Evolutionary conservation across 2,888 invertebrate species (phyloP), one percentile per base, ranked within the genome.

Genomic region (Bombylius discolor): DNA sequence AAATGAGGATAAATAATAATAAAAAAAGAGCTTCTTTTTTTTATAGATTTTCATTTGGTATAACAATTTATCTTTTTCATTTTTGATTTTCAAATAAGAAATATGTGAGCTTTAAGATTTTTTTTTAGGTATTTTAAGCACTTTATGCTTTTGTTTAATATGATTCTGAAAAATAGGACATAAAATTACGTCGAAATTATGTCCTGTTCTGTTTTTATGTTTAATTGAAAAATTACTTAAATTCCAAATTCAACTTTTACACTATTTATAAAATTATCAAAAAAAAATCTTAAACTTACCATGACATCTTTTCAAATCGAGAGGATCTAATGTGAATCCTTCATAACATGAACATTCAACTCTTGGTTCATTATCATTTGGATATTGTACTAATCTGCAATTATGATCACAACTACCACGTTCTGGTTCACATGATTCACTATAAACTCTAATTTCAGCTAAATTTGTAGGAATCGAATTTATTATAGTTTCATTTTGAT

Each of bases 381-480:
- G 68, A 53, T 68, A 71, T 7, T 74, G 61, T 23, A 72, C 61
- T 49, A 76, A 68, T 51, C 68, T 65, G 58, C 77, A 77, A 42
- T 71, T 74, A 48, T 81, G 79, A 50, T 77, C 75, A 64, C 81
- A 81, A 7, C 75, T 76, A 11, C 75, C 76, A 47, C 68, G 69
- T 58, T 76, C 73, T 33, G 68, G 60, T 8, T 71, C 74, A 64
- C 78, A 78, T 45, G 63, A 62, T 13, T 66, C 62, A 47, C 70
- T 67, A 45, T 73, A 50, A 42, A 34, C 23, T 47, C 3, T 51
- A 33, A 46, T 23, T 34, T 47, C 47, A 9, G 46, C 47, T 53
- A 44, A 12, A n/a, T 32, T 13, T n/a, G 33, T 14, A 33, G 11
- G 9, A 14, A 48, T 47, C 44, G 47, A 47, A 6, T 49, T 50